Base-by-base conservation (phyloP, 1,140 invertebrate genomes). In the Zaprionus africanus region DNA sequence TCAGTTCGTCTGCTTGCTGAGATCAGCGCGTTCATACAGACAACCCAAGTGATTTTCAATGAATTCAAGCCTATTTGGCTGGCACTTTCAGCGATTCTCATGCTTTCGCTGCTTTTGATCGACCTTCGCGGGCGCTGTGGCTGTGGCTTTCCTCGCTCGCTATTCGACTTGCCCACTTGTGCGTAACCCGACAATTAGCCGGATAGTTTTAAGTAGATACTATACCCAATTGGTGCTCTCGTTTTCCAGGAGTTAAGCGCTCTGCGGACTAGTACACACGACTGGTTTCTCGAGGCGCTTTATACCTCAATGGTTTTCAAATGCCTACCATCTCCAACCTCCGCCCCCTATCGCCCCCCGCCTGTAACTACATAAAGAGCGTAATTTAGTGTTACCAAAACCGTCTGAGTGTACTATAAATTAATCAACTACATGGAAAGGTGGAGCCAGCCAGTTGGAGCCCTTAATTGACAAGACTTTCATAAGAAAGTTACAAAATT, bases 401-500 rank as follows among this genome's bases (percentile, higher is more conserved):
- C 22, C 34, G 62, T 17, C 22, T 9, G 49, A 61, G 49, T 61
- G 22, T 36, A 12, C 38, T 22, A 64, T 53, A 38, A 72, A 59
- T 66, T 65, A 41, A 66, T 24, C 70, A 56, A 53, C 12, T 41
- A 34, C n/a, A 17, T 51, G 19, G 46, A 26, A 56, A 51, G 19
- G 17, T 12, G 28, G 22, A 31, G 15, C 19, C 5, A 11, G 41
- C 6, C 24, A 26, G 67, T 12, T 5, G 24, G 9, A 63, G 66
- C 66, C 72, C 72, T 75, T 75, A 75, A 74, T 75, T 70, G 72
- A 59, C 38, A 36, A 24, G 66, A 70, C 72, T 75, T 70, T 75
- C 72, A 70, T 75, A 75, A 75, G 66, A 75, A 70, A 75, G 72
- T 75, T 75, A 75, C 72, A 63, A 70, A 70, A 75, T 58, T 31